A percentile compares a stretch with the other conserved stretches of the same genome.
Conservation (phyloP, 2,797 vertebrate species). For the Smutsia temminckii region DNA sequence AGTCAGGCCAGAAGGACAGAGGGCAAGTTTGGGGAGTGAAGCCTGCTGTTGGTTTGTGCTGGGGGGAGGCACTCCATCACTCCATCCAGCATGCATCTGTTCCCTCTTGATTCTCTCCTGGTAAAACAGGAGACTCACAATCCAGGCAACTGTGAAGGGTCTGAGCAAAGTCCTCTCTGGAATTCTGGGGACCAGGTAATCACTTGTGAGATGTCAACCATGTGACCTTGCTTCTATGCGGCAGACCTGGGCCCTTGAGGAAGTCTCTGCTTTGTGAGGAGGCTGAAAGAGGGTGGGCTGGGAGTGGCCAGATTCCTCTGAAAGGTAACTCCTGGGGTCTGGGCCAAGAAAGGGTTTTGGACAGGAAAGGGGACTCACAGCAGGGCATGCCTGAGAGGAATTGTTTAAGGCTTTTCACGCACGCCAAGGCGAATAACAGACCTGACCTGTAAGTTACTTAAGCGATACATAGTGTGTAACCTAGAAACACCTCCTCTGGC, state of each 20-base stretch:
- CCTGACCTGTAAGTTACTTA: not conserved
- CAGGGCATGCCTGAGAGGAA: conserved; percentile 39
- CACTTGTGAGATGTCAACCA: not conserved
- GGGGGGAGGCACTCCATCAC: not conserved
- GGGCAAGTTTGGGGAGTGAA: not conserved
- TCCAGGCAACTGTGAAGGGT: not conserved
- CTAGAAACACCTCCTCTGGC: conserved; percentile 16
- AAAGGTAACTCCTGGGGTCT: conserved; percentile 53
- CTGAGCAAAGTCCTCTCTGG: not conserved
- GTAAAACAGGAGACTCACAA: not conserved
- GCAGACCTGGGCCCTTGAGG: not conserved
- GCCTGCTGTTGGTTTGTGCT: too few relatives aligned
- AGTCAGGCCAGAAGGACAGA: not conserved
- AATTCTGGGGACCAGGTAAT: not conserved
- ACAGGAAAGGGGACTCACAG: conserved; percentile 64
- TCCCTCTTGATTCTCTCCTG: not conserved
- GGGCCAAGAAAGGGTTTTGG: conserved; percentile 44
- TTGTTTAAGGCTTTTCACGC: conserved; percentile 59
- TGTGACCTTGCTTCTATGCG: not conserved
- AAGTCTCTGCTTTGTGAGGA: not conserved
- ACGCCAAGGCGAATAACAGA: conserved; percentile 39
- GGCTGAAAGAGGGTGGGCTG: not conserved
- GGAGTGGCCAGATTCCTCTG: conserved; percentile 54
- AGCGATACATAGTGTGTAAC: conserved; percentile 47
- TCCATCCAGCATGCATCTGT: not conserved